Base-by-base conservation (phyloP, 2,113 vertebrate genomes). In the Prunella himalayana region DNA sequence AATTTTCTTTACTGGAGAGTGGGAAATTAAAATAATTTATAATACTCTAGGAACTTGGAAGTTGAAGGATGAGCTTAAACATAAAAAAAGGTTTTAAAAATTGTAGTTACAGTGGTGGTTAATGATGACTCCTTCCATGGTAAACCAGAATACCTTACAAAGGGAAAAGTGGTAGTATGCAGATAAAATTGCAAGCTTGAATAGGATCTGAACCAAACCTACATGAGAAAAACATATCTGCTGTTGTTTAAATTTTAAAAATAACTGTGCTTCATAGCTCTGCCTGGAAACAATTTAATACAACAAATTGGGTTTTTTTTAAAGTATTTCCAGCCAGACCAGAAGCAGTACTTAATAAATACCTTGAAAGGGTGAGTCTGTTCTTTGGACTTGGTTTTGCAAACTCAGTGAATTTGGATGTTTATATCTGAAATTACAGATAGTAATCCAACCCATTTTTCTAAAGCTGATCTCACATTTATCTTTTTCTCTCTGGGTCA, bases 271-370 rank as follows among this genome's bases (percentile, higher is more conserved):
- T 91, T 90, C 59, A 22, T 85, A 59, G 30, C 21, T 92, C 45
- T 96, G 91, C 45, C 84, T 95, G 91, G 93, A 96, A 95, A 80
- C 78, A 95, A 95, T 95, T 95, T 95, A 91, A 92, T 79, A 31
- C 57, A 95, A 65, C 54, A 85, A 75, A 59, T 63, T 70, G 31
- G 9, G 2, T 39, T 60, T 59, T 78, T 87, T 47, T 13, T 1
- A 5, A 84, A 86, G 51, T 82, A 75, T 89, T 95, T 94, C 45
- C 54, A 94, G 70, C 28, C 65, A 89, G 81, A 79, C 86, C 73
- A 92, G 84, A 92, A 92, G 23, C 45, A 85, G 50, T 63, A 66
- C 60, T 88, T 92, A 95, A 89, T 91, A 94, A 87, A 85, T 94
- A 73, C 53, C 63, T 86, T 77, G 33, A 80, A 66, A 66, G 66